Evolutionary conservation across 2,888 invertebrate species (phyloP).

Genomic region (Himalopsyche anomala): DNA sequence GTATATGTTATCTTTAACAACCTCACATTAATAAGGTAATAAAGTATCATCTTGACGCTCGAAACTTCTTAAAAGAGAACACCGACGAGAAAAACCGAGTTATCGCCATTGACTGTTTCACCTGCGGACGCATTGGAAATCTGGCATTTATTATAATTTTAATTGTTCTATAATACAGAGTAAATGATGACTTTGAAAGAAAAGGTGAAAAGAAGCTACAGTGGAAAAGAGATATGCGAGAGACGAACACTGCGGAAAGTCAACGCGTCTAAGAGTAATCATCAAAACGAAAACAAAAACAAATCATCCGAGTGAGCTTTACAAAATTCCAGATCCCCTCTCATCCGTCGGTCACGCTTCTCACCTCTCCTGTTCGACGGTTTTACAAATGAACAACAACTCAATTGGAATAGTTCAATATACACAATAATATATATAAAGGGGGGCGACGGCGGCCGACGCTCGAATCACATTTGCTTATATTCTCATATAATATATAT

Average conservation of each 20-base stretch:
- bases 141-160: too few relatives aligned
- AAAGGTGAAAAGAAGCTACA: too few relatives aligned
- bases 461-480: conserved; percentile 60
- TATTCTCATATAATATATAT: conserved; percentile 53
- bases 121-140: too few relatives aligned
- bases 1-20: too few relatives aligned
- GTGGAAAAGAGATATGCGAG: background rate
- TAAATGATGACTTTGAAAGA: too few relatives aligned
- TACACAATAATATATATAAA: conserved; percentile 41
- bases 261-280: conserved; percentile 17
- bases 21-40: too few relatives aligned
- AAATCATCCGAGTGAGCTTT: conserved; percentile 37
- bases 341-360: conserved; percentile 23
- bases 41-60: too few relatives aligned
- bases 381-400: conserved; percentile 32
- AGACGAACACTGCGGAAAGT: background rate
- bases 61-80: too few relatives aligned
- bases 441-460: conserved; percentile 47
- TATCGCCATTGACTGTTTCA: too few relatives aligned
- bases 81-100: too few relatives aligned
- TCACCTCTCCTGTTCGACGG: conserved; percentile 10
- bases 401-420: conserved; percentile 42
- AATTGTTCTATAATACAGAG: too few relatives aligned
- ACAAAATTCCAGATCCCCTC: conserved; percentile 1
- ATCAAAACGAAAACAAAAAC: conserved; percentile 32